These are phyloP conservation scores for Nothoprocta perdicaria DNA, from an alignment of 2,113 vertebrate species.

Conservation along the genomic window DNA sequence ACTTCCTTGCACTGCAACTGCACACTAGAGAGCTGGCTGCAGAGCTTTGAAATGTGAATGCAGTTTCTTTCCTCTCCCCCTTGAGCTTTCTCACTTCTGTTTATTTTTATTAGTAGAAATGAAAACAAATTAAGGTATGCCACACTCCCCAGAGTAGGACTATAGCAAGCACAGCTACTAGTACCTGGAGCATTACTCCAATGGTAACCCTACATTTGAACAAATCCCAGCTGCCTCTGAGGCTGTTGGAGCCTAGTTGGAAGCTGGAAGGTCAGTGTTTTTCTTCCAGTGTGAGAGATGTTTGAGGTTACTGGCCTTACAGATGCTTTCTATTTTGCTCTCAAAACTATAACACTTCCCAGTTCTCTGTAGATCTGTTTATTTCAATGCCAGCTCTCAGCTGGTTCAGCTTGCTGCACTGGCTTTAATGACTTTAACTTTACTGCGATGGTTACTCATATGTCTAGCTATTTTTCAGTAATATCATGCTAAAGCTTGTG, in stretches of 20 bases:
- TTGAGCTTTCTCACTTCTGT: constrained; percentile 51
- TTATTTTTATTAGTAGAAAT: constrained; percentile 74
- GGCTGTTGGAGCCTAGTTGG: not conserved
- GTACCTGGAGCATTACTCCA: constrained; percentile 17
- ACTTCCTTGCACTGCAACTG: not conserved
- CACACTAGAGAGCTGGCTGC: not conserved
- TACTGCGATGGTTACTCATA: not conserved
- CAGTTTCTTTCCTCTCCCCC: constrained; percentile 24
- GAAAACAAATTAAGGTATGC: constrained; percentile 63
- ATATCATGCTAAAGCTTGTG: not conserved
- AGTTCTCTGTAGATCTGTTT: not conserved
- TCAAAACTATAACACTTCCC: not conserved
- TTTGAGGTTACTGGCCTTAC: not conserved
- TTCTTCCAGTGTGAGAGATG: not conserved
- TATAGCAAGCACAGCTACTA: constrained; percentile 15
- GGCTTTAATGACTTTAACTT: not conserved
- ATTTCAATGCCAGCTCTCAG: not conserved
- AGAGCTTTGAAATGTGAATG: constrained; percentile 41
- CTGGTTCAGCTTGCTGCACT: not conserved
- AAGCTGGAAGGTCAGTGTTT: not conserved
- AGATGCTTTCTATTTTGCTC: not conserved
- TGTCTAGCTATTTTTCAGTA: not conserved
- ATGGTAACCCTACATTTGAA: not conserved
- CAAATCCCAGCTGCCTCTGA: not conserved
- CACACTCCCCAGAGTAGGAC: constrained; percentile 17